phyloP scores from a whole-genome alignment of 2,888 invertebrate genomes.

The Pecten maximus region DNA sequence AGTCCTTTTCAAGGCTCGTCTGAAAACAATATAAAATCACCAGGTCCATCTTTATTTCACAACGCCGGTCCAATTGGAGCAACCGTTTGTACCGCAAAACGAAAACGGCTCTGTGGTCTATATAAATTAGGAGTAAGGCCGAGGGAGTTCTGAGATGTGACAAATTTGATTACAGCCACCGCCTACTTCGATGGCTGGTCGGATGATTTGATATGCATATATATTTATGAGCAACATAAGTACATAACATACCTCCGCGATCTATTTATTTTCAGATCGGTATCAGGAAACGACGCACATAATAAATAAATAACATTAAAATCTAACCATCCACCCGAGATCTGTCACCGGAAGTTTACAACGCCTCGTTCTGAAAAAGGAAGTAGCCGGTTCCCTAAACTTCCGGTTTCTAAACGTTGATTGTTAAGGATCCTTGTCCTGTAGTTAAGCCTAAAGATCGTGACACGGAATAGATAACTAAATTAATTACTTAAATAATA shows the following conservation, averaged over 20 bases:
- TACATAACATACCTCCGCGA: neutral
- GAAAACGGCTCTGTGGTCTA: no score
- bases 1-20: no score
- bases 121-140: no score
- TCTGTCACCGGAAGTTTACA: conserved; percentile 25
- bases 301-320: neutral
- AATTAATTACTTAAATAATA: no score
- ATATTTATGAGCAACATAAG: neutral
- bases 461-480: no score
- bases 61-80: no score
- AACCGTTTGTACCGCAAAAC: no score
- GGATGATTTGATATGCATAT: neutral
- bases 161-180: neutral
- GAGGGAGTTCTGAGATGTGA: no score
- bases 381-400: neutral
- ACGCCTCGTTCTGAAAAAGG: neutral
- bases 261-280: neutral
- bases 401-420: neutral
- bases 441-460: no score
- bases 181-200: neutral
- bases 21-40: no score
- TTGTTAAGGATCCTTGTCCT: neutral
- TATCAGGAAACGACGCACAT: neutral
- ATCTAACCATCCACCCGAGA: neutral
- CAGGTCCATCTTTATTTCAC: no score